Percentiles rank a stretch among this genome's conserved stretches.
Conservation (phyloP, 2,888 invertebrate genomes). For the Eugnorisma glareosa region DNA sequence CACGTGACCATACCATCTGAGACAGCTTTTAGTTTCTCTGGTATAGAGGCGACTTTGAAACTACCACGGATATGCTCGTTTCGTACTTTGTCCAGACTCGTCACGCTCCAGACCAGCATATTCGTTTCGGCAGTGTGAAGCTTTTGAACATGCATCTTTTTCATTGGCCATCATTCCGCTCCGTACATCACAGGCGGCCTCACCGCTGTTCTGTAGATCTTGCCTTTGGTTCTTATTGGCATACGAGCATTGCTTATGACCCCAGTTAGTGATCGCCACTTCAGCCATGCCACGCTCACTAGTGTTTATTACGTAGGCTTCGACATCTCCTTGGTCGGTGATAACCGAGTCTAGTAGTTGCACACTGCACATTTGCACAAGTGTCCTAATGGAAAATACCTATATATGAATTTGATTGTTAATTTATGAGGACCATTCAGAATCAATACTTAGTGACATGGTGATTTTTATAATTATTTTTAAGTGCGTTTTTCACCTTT, state of each 20-base stretch:
- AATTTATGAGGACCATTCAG: background rate
- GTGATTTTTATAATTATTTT: slow-evolving; percentile 11
- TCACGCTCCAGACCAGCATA: too few species aligned
- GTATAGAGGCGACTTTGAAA: too few species aligned
- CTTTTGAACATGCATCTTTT: background rate
- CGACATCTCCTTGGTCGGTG: slow-evolving; percentile 1
- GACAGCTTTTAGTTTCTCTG: too few species aligned
- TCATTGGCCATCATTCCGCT: background rate
- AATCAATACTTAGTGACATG: background rate
- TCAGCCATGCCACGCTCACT: background rate
- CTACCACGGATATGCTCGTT: too few species aligned
- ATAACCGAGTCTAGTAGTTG: background rate
- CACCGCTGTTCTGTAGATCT: background rate
- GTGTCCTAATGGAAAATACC: background rate
- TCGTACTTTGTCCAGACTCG: too few species aligned
- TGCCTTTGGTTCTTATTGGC: background rate
- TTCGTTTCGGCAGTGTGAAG: too few species aligned
- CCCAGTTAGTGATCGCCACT: background rate
- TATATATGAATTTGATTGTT: background rate
- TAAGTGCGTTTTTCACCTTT: slow-evolving; percentile 31
- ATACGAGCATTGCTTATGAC: background rate
- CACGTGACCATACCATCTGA: too few species aligned
- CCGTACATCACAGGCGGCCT: background rate
- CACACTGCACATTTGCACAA: too few species aligned
- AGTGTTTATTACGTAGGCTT: background rate